phyloP scores from a whole-genome alignment of 2,888 invertebrate genomes.

The Blastobasis adustella region DNA sequence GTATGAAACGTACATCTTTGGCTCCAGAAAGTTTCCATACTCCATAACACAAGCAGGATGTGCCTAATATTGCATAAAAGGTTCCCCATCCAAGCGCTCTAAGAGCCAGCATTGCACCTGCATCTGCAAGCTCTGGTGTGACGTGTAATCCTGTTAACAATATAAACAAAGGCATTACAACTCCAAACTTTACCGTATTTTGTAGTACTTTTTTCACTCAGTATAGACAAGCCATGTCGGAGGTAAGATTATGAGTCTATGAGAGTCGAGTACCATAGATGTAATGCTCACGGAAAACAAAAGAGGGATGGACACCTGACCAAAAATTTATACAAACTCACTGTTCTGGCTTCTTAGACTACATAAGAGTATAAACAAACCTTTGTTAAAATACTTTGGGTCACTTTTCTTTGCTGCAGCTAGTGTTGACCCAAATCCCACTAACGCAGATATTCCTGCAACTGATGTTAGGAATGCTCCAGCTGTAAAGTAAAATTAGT shows the following conservation, averaged over 20 bases:
- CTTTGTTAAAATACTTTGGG: constrained; percentile 85
- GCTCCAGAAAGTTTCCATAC: constrained; percentile 94
- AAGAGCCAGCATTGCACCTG: constrained; percentile 85
- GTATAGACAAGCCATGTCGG: no score
- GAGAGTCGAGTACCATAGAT: no score
- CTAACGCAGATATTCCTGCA: constrained; percentile 84
- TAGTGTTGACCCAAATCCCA: constrained; percentile 88
- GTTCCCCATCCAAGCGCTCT: constrained; percentile 93
- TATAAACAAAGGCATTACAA: neutral
- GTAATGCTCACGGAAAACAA: no score
- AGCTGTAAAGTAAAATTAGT: constrained; percentile 61
- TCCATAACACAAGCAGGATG: constrained; percentile 85
- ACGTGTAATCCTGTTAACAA: constrained; percentile 67
- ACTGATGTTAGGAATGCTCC: constrained; percentile 81
- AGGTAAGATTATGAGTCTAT: neutral
- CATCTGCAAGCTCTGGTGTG: constrained; percentile 79
- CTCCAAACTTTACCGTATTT: no score
- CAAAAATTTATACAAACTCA: no score
- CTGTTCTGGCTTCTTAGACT: no score
- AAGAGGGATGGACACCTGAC: no score
- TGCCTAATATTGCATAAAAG: constrained; percentile 89
- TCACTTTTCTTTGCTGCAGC: constrained; percentile 86
- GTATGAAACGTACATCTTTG: constrained; percentile 78
- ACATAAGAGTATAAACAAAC: constrained; percentile 20
- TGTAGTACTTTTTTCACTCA: no score